phyloP scores from a whole-genome alignment of 2,888 invertebrate species.

The Alloplasta piceator region DNA sequence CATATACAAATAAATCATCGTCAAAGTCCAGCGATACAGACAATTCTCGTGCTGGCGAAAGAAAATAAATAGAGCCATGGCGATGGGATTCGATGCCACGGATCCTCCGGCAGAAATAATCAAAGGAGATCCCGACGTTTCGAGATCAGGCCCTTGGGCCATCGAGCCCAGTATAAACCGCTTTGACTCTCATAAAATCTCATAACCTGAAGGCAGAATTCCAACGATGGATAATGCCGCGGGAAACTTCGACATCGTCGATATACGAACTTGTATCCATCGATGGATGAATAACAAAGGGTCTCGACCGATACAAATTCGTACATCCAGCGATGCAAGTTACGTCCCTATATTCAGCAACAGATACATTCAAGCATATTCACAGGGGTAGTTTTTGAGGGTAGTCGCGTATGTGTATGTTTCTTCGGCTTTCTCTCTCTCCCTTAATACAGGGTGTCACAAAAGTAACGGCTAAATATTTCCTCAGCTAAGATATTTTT shows the following conservation, averaged over 20 bases:
- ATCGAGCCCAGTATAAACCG: constrained; percentile 74
- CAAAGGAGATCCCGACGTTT: constrained; percentile 39
- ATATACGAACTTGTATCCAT: too few relatives aligned
- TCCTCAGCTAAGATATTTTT: too few relatives aligned
- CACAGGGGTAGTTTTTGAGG: constrained; percentile 28
- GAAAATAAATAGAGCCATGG: constrained; percentile 14
- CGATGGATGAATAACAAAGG: too few relatives aligned
- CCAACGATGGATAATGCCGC: constrained; percentile 63
- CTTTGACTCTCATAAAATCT: constrained; percentile 82
- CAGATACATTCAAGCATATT: constrained; percentile 22
- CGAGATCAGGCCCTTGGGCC: constrained; percentile 26
- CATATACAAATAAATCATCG: too few relatives aligned
- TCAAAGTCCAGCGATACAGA: too few relatives aligned
- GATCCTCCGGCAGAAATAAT: constrained; percentile 38
- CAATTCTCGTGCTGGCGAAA: too few relatives aligned
- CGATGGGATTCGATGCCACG: background rate
- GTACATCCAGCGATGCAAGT: background rate
- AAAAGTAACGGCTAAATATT: too few relatives aligned
- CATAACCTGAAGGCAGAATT: constrained; percentile 79
- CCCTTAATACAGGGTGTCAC: constrained; percentile 8
- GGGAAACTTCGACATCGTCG: constrained; percentile 55
- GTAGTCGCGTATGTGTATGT: constrained; percentile 19
- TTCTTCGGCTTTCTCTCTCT: constrained; percentile 29
- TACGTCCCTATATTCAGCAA: constrained; percentile 17
- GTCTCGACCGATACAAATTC: background rate